phyloP scores from a whole-genome alignment of 2,888 invertebrate genomes.

The Drosophila kambysellisi region DNA sequence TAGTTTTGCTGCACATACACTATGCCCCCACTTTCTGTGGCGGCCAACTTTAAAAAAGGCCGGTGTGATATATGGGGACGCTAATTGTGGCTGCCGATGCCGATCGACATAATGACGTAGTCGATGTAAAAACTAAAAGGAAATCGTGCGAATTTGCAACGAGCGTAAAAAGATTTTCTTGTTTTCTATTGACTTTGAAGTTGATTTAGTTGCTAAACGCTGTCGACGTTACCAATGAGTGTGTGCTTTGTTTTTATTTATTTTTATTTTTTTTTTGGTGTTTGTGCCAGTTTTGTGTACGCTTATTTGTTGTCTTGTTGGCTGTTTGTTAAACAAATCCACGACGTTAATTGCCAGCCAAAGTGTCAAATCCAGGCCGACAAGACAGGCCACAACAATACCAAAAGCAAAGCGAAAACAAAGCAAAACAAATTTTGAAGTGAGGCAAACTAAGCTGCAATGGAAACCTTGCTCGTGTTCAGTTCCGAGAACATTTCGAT shows the following conservation, averaged over 20 bases:
- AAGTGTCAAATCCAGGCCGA: slow-evolving; percentile 57
- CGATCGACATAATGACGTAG: slow-evolving; percentile 7
- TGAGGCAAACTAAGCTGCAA: neutral
- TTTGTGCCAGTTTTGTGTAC: slow-evolving; percentile 46
- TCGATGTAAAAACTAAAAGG: slow-evolving; percentile 32
- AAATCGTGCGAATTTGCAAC: slow-evolving; percentile 71
- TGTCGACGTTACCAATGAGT: slow-evolving; percentile 49
- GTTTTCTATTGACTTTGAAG: slow-evolving; percentile 51
- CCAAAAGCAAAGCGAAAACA: slow-evolving; percentile 29
- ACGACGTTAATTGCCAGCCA: slow-evolving; percentile 70
- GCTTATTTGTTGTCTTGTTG: slow-evolving; percentile 65
- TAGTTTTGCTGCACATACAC: slow-evolving; percentile 17
- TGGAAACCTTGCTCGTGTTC: slow-evolving; percentile 26
- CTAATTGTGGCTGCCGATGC: slow-evolving; percentile 66
- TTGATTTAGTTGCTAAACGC: slow-evolving; percentile 70
- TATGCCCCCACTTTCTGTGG: slow-evolving; percentile 12
- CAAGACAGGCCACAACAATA: slow-evolving; percentile 21
- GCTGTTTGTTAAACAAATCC: slow-evolving; percentile 78
- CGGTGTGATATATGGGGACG: slow-evolving; percentile 62
- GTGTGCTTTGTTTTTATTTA: neutral
- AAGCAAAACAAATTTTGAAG: slow-evolving; percentile 13
- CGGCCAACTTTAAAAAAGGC: slow-evolving; percentile 51
- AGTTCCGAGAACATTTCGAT: slow-evolving; percentile 46
- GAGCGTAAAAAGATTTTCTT: slow-evolving; percentile 69
- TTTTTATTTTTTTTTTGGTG: slow-evolving; percentile 9